A percentile compares a stretch with the other conserved stretches of the same genome.
Evolutionary conservation across 2,888 invertebrate species (phyloP).

Genomic region (Drosophila bunnanda): DNA sequence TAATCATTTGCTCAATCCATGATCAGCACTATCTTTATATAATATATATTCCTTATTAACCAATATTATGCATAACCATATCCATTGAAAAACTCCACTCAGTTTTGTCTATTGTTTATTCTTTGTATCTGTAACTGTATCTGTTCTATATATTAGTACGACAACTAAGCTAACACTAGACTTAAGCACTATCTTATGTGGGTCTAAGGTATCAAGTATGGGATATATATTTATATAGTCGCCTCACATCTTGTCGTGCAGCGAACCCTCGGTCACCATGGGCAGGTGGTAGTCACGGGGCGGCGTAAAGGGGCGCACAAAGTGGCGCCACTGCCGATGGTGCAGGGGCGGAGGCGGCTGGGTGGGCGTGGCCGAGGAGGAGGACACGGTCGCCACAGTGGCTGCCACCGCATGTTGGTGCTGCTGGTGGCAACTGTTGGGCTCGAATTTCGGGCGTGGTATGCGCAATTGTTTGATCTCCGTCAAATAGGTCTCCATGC

Average conservation of each 20-base stretch:
- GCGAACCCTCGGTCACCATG: conserved; percentile 82
- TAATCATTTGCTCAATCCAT: conserved; percentile 34
- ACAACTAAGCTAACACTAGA: conserved; percentile 54
- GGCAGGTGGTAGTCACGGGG: conserved; percentile 91
- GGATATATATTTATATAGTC: background rate
- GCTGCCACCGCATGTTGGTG: conserved; percentile 63
- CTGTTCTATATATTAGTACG: conserved; percentile 28
- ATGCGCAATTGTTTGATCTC: conserved; percentile 93
- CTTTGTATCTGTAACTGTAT: conserved; percentile 38
- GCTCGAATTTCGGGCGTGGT: conserved; percentile 91
- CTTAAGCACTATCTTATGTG: conserved; percentile 64
- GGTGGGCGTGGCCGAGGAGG: conserved; percentile 44
- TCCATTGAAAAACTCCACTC: conserved; percentile 12
- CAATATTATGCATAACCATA: background rate
- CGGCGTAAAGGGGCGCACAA: conserved; percentile 88
- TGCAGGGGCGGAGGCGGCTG: conserved; percentile 60
- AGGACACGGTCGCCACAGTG: conserved; percentile 20
- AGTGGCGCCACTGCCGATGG: conserved; percentile 74
- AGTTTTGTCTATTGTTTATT: conserved; percentile 34
- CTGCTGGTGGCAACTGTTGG: conserved; percentile 83
- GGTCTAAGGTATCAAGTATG: conserved; percentile 15
- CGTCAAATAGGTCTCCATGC: conserved; percentile 93
- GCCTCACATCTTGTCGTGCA: conserved; percentile 65
- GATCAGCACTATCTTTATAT: conserved; percentile 35
- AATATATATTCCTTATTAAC: background rate